Evolutionary conservation across 2,113 vertebrate species (phyloP), one percentile per base, ranked within the genome.

Genomic region (Crotalus tigris): DNA sequence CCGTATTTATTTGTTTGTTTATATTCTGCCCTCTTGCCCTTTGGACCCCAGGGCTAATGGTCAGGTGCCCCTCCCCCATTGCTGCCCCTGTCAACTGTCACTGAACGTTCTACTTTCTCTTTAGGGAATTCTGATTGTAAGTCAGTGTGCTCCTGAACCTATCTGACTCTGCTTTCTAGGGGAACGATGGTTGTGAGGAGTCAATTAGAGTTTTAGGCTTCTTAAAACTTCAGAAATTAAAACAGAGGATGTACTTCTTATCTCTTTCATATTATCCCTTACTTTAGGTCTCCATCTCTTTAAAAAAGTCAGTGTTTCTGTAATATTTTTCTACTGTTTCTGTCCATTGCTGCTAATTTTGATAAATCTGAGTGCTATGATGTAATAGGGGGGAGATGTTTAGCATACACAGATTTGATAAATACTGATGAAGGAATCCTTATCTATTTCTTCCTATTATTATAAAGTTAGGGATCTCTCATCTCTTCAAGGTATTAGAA

Each of bases 51-150:
- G 33, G 53, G 17, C 29, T 89, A 15, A 55, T 61, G 9, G 81
- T 29, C 81, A 90, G n/a, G 12, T 59, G 54, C 39, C 92, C 53
- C 29, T 90, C 75, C 75, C 75, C 92, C 55, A 33, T 15, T 85
- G 17, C 8, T 59, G 44, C 19, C 69, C 23, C 81, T 87, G 0
- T 64, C 89, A 93, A 93, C 92, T 93, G 89, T 53, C 92, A 90
- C 81, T 64, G 89, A 93, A 87, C n/a, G 54, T 86, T 93, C 75
- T 90, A 81, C 75, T 15, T 86, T 57, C n/a, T 93, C 55, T 44
- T 86, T 93, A 29, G 17, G 81, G 69, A 93, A 86, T 90, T 93
- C 89, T 61, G 61, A 53, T 58, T 44, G 5, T 33, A 49, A 85
- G 29, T 59, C 15, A 58, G 29, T 11, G 12, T 23, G 10, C 10